Evolutionary conservation across 2,888 invertebrate genomes (phyloP).

Genomic region (Leptopterna dolabrata): DNA sequence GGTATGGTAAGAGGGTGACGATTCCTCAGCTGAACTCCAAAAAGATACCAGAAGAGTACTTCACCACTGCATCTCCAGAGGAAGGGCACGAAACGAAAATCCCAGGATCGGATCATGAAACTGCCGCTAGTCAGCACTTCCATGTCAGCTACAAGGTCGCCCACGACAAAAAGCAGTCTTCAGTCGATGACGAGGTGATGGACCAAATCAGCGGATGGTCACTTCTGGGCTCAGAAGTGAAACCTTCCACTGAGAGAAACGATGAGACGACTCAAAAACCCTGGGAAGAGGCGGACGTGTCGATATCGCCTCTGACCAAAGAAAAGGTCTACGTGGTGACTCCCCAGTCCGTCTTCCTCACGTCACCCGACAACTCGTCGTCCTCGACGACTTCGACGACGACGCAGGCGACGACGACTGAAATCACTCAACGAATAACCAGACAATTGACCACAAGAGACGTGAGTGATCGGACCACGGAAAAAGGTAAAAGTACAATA

Average conservation of each 20-base stretch:
- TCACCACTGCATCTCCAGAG: constrained; percentile 72
- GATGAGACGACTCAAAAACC: constrained; percentile 65
- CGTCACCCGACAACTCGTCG: constrained; percentile 63
- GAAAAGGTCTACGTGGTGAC: constrained; percentile 88
- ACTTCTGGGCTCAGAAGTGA: constrained; percentile 60
- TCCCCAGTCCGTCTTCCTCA: constrained; percentile 71
- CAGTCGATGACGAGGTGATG: constrained; percentile 30
- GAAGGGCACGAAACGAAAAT: constrained; percentile 38
- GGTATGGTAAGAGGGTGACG: constrained; percentile 67
- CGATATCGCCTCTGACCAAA: constrained; percentile 80
- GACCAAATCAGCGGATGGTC: constrained; percentile 62
- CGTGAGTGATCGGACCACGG: constrained; percentile 15
- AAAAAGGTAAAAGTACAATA: constrained; percentile 42
- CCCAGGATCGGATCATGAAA: constrained; percentile 55
- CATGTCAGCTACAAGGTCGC: constrained; percentile 56
- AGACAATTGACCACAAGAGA: constrained; percentile 28
- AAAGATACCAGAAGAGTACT: constrained; percentile 81
- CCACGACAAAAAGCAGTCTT: constrained; percentile 50
- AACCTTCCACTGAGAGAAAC: constrained; percentile 41
- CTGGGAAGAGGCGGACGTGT: constrained; percentile 78
- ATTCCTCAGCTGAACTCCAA: constrained; percentile 72
- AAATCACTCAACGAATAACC: constrained; percentile 12
- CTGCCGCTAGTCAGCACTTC: constrained; percentile 60
- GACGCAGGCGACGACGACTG: constrained; percentile 4
- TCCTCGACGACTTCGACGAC: constrained; percentile 31